Evolutionary conservation across 2,888 invertebrate species (phyloP).

Genomic region (Dicyrtoma fusca): DNA sequence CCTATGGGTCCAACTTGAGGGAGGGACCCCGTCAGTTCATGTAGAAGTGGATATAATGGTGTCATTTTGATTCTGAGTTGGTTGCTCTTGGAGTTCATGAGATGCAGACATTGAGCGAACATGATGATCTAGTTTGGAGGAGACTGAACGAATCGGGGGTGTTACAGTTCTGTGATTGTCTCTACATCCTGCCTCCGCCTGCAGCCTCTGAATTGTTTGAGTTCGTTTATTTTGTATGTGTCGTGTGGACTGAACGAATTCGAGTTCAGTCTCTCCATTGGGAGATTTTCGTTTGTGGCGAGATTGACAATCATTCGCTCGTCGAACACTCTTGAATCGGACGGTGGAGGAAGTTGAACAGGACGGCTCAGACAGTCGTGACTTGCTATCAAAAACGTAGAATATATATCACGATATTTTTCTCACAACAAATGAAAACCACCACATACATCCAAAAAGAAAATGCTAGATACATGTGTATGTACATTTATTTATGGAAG

Average conservation of each 20-base stretch:
- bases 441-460: too few species aligned
- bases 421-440: not conserved
- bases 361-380: constrained; percentile 44
- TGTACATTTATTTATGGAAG: too few species aligned
- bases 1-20: too few species aligned
- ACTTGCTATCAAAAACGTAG: constrained; percentile 47
- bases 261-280: constrained; percentile 33
- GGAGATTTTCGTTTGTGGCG: constrained; percentile 22
- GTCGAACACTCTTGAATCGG: constrained; percentile 41
- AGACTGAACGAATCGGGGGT: constrained; percentile 8
- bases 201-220: constrained; percentile 32
- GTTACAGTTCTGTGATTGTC: constrained; percentile 37
- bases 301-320: constrained; percentile 23
- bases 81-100: constrained; percentile 28
- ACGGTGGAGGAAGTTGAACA: constrained; percentile 45
- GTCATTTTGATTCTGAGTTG: not conserved
- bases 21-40: too few species aligned
- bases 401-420: constrained; percentile 16
- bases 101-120: constrained; percentile 5
- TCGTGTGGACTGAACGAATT: constrained; percentile 44
- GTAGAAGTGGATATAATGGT: not conserved
- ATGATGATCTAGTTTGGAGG: not conserved
- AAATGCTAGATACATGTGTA: too few species aligned
- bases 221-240: constrained; percentile 48
- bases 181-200: constrained; percentile 23